Evolutionary conservation across 2,888 invertebrate genomes (phyloP).

Genomic region (Drosophila longiperda): DNA sequence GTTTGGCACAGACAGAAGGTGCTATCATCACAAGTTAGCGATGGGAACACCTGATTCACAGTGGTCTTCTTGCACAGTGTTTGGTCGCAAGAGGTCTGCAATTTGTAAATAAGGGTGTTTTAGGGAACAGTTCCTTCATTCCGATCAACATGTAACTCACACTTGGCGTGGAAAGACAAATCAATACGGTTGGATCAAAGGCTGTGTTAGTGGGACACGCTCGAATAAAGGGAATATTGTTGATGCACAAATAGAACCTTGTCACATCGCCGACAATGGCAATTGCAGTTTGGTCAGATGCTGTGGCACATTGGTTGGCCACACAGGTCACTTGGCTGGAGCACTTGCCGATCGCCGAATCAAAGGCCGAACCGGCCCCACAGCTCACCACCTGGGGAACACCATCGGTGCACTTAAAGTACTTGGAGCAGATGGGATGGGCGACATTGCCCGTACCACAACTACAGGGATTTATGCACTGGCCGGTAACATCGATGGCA

Average conservation of each 20-base stretch:
- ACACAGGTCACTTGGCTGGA: constrained; percentile 40
- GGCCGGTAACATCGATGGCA: constrained; percentile 67
- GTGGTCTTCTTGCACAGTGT: constrained; percentile 31
- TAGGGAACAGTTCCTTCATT: neutral
- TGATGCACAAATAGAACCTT: constrained; percentile 65
- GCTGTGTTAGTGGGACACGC: constrained; percentile 42
- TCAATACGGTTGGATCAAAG: constrained; percentile 17
- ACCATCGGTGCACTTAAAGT: constrained; percentile 73
- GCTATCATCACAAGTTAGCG: constrained; percentile 45
- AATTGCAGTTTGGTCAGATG: constrained; percentile 48
- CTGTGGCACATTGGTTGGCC: constrained; percentile 61
- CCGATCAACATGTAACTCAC: constrained; percentile 53
- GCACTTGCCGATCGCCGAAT: constrained; percentile 59
- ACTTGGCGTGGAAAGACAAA: constrained; percentile 64
- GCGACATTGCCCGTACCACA: constrained; percentile 56
- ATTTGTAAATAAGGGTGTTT: neutral
- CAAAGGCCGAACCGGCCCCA: constrained; percentile 57
- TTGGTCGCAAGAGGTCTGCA: constrained; percentile 67
- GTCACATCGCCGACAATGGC: constrained; percentile 56
- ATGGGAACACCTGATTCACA: constrained; percentile 33
- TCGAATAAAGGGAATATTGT: constrained; percentile 40
- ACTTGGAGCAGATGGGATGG: constrained; percentile 79
- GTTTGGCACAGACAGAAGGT: constrained; percentile 67
- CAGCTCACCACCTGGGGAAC: constrained; percentile 70
- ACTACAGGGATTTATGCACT: constrained; percentile 79